Conservation (phyloP, 1,140 invertebrate genomes). For the Delia radicum region DNA sequence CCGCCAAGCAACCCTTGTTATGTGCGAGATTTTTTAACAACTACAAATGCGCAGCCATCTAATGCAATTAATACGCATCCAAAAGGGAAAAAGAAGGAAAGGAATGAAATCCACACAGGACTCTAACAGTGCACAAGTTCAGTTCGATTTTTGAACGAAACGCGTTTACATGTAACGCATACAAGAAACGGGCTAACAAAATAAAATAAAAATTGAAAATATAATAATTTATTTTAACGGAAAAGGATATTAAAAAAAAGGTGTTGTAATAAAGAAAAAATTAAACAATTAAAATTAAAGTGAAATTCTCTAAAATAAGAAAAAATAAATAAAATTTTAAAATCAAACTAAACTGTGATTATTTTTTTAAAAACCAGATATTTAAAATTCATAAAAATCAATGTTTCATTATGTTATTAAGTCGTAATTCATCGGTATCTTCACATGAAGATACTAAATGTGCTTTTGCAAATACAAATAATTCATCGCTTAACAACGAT, state of each 20-base stretch:
- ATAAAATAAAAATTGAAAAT: not conserved
- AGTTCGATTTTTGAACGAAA: slow-evolving; percentile 21
- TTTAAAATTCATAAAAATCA: not conserved
- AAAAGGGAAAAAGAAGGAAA: not conserved
- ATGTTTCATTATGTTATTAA: slow-evolving; percentile 39
- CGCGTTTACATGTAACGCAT: slow-evolving; percentile 13
- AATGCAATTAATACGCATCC: not conserved
- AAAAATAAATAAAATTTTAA: not conserved
- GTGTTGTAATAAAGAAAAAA: no score
- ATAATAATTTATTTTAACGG: no score
- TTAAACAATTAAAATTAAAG: not conserved
- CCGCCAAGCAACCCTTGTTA: slow-evolving; percentile 50
- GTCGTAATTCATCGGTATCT: slow-evolving; percentile 32
- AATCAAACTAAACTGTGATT: slow-evolving; percentile 7
- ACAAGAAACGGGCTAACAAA: not conserved
- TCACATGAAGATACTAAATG: slow-evolving; percentile 22
- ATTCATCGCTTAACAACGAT: not conserved
- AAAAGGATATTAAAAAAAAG: not conserved
- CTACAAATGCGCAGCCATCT: slow-evolving; percentile 11
- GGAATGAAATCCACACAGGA: not conserved
- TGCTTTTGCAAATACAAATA: not conserved
- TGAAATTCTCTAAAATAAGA: not conserved
- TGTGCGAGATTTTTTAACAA: not conserved
- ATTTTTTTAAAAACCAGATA: not conserved
- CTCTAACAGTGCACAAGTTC: not conserved